A percentile compares a stretch with the other conserved stretches of the same genome.
These are phyloP conservation scores for Drosophila monieri DNA, from an alignment of 2,888 invertebrate species.

Conservation along the genomic window DNA sequence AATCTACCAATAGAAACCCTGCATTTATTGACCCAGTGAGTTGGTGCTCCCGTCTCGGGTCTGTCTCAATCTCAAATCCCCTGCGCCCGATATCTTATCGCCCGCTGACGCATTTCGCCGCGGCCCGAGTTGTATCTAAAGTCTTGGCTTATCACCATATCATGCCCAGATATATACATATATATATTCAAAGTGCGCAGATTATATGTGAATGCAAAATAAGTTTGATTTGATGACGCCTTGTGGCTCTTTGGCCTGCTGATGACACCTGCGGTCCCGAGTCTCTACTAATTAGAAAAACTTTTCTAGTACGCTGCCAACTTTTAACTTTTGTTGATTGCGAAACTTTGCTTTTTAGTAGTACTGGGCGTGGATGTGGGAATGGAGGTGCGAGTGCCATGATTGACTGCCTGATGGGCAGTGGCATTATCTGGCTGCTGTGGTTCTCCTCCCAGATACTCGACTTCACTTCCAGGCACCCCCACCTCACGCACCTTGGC, in stretches of 20 bases:
- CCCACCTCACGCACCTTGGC: slow-evolving; percentile 25
- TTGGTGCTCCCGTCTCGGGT: slow-evolving; percentile 19
- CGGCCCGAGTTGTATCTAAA: slow-evolving; percentile 38
- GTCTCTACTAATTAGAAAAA: slow-evolving; percentile 65
- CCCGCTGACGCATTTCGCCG: slow-evolving; percentile 36
- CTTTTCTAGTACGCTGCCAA: slow-evolving; percentile 55
- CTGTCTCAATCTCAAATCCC: slow-evolving; percentile 39
- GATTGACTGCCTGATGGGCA: slow-evolving; percentile 55
- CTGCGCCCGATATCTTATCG: slow-evolving; percentile 19
- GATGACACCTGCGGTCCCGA: slow-evolving; percentile 38
- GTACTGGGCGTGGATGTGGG: background rate
- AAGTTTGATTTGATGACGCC: slow-evolving; percentile 48
- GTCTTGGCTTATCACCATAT: slow-evolving; percentile 37
- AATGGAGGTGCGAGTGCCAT: slow-evolving; percentile 15
- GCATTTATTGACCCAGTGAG: slow-evolving; percentile 20
- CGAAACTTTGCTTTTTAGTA: slow-evolving; percentile 62
- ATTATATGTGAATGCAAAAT: slow-evolving; percentile 28
- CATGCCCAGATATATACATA: background rate
- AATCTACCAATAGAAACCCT: too few relatives aligned
- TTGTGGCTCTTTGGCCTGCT: slow-evolving; percentile 10
- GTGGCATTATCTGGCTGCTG: slow-evolving; percentile 57
- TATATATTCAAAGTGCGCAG: too few relatives aligned
- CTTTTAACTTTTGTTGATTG: slow-evolving; percentile 70
- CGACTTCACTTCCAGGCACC: slow-evolving; percentile 18
- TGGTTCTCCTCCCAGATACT: slow-evolving; percentile 30